Evolutionary conservation across 2,113 vertebrate species (phyloP), one percentile per base, ranked within the genome.

Genomic region (Hippocampus zosterae): DNA sequence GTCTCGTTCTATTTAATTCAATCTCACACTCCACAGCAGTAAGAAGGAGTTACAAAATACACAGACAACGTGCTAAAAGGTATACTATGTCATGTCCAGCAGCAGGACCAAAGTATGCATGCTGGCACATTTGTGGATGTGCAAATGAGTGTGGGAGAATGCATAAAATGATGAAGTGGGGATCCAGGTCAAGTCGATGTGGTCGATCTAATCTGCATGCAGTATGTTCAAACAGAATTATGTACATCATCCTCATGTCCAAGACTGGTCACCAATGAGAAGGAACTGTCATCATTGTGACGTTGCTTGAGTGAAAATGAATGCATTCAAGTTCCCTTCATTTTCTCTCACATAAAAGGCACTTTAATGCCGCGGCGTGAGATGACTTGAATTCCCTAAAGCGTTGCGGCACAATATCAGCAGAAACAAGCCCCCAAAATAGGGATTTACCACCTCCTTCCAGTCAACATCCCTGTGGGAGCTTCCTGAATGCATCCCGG

Each of bases 401-500:
- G 61, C 82, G 78, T 78, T 76, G 78, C 85, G 83, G 55, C 76
- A 77, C 84, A 88, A 87, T 77, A 84, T 80, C 74, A 80, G 74
- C 70, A 79, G 56, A 80, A 85, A 71, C 81, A 86, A 82, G 75
- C 57, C 66, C 61, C 78, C 66, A 76, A 73, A 84, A 77, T 56
- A 41, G 67, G 65, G 74, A 82, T 89, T 87, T 84, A 82, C 73
- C 73, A 63, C 88, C 73, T 80, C 85, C 79, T 87, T 84, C 75
- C 76, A 84, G 81, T 78, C 73, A 82, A 87, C 67, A 67, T 82
- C 80, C 88, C 78, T 80, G 72, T 16, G 84, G 85, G 84, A 88
- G 78, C 84, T 76, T 80, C 77, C 82, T 71, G 83, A 88, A 87
- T 81, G 80, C 81, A 84, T 84, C 87, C 85, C 88, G 87, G 83